These are phyloP conservation scores for Laterallus jamaicensis DNA, from an alignment of 2,113 vertebrate species.

Conservation along the genomic window DNA sequence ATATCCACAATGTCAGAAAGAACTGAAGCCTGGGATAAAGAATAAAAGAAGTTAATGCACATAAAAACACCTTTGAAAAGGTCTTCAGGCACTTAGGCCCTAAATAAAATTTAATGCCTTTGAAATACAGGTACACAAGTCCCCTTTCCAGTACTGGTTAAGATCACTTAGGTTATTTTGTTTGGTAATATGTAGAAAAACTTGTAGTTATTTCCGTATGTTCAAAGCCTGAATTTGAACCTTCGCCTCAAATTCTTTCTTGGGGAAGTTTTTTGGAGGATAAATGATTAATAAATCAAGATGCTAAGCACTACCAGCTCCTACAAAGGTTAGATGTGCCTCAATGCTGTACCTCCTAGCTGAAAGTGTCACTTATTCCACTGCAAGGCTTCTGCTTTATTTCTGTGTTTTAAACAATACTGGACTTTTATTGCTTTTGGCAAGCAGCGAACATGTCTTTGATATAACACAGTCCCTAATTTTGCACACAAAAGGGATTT, in stretches of 20 bases:
- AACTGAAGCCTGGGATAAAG: background rate
- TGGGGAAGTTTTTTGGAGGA: background rate
- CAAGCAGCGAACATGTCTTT: background rate
- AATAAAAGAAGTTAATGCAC: background rate
- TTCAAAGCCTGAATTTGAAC: background rate
- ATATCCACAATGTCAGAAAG: background rate
- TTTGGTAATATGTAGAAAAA: background rate
- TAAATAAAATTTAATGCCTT: background rate
- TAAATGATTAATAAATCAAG: slow-evolving; percentile 26
- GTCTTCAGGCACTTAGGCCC: background rate
- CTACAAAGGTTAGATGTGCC: background rate
- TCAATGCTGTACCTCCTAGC: background rate
- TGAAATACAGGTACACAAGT: background rate
- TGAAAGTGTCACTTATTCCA: slow-evolving; percentile 1
- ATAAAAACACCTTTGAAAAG: background rate
- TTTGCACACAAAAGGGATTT: slow-evolving; percentile 32
- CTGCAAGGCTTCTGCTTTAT: slow-evolving; percentile 27
- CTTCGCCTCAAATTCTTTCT: background rate
- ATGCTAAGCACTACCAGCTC: slow-evolving; percentile 5
- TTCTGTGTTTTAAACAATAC: slow-evolving; percentile 37
- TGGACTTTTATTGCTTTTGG: slow-evolving; percentile 51
- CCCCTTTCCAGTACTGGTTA: background rate
- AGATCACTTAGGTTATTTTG: background rate
- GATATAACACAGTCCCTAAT: slow-evolving; percentile 38
- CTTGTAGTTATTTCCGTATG: background rate